These are phyloP conservation scores for Thecophora atra DNA, from an alignment of 2,888 invertebrate genomes.

Conservation along the genomic window DNA sequence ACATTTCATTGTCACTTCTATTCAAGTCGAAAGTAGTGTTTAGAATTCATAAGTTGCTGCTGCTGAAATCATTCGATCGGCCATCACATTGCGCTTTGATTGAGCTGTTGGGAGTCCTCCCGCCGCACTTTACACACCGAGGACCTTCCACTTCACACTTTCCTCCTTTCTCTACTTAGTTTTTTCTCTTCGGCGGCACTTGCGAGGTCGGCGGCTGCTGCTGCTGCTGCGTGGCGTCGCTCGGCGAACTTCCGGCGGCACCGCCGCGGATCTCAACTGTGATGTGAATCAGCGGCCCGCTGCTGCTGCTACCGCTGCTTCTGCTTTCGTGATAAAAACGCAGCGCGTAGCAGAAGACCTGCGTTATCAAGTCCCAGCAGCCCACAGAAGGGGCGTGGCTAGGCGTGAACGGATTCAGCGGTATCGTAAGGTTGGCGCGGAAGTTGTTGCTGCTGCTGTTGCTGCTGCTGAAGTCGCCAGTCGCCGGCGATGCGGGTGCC, in stretches of 20 bases:
- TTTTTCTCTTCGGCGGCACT: constrained; percentile 26
- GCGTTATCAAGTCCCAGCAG: constrained; percentile 62
- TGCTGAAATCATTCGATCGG: constrained; percentile 43
- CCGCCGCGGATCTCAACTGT: constrained; percentile 42
- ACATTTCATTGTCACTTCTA: constrained; percentile 29
- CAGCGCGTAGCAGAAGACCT: constrained; percentile 62
- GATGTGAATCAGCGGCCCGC: constrained; percentile 29
- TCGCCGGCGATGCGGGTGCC: constrained; percentile 36
- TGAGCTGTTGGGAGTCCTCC: constrained; percentile 52
- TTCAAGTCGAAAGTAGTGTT: constrained; percentile 33
- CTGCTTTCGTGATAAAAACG: constrained; percentile 56
- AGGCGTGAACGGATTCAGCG: constrained; percentile 49
- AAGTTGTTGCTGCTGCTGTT: constrained; percentile 42
- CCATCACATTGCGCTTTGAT: constrained; percentile 66
- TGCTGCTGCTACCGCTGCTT: constrained; percentile 26
- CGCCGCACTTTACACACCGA: constrained; percentile 33
- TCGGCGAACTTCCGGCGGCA: constrained; percentile 31
- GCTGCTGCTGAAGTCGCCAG: constrained; percentile 36
- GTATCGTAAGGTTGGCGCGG: constrained; percentile 60
- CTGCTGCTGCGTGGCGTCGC: constrained; percentile 14
- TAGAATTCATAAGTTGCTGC: constrained; percentile 34
- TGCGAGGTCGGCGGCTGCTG: constrained; percentile 31
- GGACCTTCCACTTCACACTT: neutral
- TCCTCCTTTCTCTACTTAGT: constrained; percentile 16
- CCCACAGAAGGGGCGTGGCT: constrained; percentile 45